Conservation (phyloP, 2,888 invertebrate species). For the Rapana venosa region DNA sequence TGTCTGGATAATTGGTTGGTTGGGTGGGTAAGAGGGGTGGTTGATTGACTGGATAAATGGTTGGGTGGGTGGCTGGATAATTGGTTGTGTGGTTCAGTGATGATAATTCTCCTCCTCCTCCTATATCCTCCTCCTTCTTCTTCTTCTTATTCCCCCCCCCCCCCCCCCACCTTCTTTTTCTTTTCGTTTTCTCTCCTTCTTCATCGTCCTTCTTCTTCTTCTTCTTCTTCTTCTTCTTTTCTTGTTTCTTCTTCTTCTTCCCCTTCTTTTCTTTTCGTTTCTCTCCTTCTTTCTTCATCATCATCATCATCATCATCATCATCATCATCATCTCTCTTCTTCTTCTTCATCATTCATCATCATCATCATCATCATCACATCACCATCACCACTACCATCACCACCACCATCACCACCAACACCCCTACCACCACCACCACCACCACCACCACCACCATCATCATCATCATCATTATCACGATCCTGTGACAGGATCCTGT, state of each 20-base stretch:
- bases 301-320: conserved; percentile 18
- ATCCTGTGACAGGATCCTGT: conserved; percentile 53
- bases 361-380: conserved; percentile 29
- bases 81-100: too few relatives aligned
- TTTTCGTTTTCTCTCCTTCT: neutral
- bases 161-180: too few relatives aligned
- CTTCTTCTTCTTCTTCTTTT: neutral
- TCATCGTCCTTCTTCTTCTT: neutral
- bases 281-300: neutral
- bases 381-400: neutral
- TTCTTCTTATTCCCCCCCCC: neutral
- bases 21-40: too few relatives aligned
- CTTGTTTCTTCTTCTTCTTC: neutral
- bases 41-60: too few relatives aligned
- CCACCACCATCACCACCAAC: neutral
- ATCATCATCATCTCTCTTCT: conserved; percentile 35
- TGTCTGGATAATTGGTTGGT: too few relatives aligned
- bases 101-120: too few relatives aligned
- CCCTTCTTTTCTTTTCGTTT: neutral
- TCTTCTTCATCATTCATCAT: conserved; percentile 33
- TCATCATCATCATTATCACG: neutral
- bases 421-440: neutral
- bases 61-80: too few relatives aligned
- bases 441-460: neutral
- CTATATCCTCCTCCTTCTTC: neutral